Evolutionary conservation across 2,113 vertebrate species (phyloP), one percentile per base, ranked within the genome.

Genomic region (Callospermophilus lateralis): DNA sequence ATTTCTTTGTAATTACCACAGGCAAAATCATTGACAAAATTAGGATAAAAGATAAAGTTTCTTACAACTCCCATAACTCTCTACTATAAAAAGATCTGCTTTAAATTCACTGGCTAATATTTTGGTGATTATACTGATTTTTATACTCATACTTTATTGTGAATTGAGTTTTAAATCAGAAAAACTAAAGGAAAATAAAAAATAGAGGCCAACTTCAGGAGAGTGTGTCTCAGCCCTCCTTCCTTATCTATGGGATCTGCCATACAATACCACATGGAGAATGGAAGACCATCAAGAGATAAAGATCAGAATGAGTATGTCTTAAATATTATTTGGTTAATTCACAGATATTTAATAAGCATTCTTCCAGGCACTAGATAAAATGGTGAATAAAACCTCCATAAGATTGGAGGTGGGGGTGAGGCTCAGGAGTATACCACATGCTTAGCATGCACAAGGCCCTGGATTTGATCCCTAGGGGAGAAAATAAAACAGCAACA

Each of bases 321-420:
- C 48, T 73, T 48, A 78, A 90, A 39, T 3, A 87, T 13, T 86
- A 76, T 68, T 45, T 92, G 37, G 39, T 70, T 90, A 61, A 45
- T 78, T 94, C 11, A 84, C 30, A 83, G 39, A 84, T 81, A 84
- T 70, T 93, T 90, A 79, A 67, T 89, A 93, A 95, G 13, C 61
- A 94, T 86, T 91, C 63, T 93, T 87, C 39, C 28, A 76, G 67
- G 16, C 5, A 61, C n/a, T 88, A 32, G 81, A 79, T 83, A 90
- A 96, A 85, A 68, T 92, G 34, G 19, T 84, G 37, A 90, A 24
- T 58, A 74, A 90, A 94, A 70, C 7, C 30, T 90, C 24, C 24
- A 2, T 65, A 92, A 45, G 6, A 22, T n/a, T n/a, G 63, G 48
- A 22, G 8, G 11, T 63, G n/a, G 19, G 15, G 45, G 12, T 55